phyloP scores from a whole-genome alignment of 1,140 invertebrate species.

The Drosophila paulistorum region DNA sequence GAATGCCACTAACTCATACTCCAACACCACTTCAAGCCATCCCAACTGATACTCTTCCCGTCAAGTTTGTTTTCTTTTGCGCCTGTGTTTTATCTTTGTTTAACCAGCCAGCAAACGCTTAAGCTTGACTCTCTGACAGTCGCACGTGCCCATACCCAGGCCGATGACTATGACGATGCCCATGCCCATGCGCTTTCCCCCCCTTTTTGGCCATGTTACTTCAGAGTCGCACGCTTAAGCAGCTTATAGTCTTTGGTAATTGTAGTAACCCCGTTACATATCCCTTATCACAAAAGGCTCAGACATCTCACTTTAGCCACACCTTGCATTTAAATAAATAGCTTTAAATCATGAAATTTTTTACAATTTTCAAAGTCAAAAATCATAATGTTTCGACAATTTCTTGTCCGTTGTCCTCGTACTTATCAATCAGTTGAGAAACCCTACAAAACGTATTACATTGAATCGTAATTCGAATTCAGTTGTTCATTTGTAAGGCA shows the following conservation, averaged over 20 bases:
- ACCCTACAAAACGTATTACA: too few relatives aligned
- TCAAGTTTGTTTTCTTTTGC: conserved; percentile 34
- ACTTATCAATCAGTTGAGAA: too few relatives aligned
- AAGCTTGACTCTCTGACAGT: neutral
- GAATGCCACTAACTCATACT: neutral
- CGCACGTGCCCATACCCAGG: conserved; percentile 8
- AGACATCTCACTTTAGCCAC: conserved; percentile 21
- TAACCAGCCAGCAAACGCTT: conserved; percentile 45
- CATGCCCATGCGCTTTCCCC: conserved; percentile 40
- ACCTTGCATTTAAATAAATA: neutral
- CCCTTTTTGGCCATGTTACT: conserved; percentile 24
- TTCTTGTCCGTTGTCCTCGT: too few relatives aligned
- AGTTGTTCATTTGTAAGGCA: too few relatives aligned
- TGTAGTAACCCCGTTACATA: conserved; percentile 16
- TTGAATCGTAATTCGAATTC: too few relatives aligned
- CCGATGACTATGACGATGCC: conserved; percentile 19
- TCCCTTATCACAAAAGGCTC: conserved; percentile 17
- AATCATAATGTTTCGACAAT: too few relatives aligned
- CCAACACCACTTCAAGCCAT: neutral
- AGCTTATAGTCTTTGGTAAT: conserved; percentile 11
- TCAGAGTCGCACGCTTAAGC: conserved; percentile 8
- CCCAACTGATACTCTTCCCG: conserved; percentile 20
- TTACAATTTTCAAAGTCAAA: too few relatives aligned
- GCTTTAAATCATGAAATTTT: conserved; percentile 2
- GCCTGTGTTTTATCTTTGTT: conserved; percentile 60